Base-by-base conservation (phyloP, 2,113 vertebrate species). In the Macroglossus sobrinus region DNA sequence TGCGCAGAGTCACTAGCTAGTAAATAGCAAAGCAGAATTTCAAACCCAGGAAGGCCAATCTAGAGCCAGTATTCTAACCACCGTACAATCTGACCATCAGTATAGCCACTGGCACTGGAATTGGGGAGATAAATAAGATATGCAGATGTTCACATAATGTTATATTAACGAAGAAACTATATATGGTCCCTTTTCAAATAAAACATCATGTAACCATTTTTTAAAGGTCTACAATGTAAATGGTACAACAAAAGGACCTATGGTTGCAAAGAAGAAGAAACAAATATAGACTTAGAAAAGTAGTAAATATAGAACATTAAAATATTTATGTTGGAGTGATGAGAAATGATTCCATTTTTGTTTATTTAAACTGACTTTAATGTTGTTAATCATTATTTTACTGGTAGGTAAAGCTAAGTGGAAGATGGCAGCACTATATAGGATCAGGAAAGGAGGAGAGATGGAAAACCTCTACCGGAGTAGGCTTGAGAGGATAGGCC, bases 401-500 rank as follows among this genome's bases (percentile, higher is more conserved):
- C 26, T 12, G 72, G 33, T 3, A 66, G 14, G 40, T 6, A 40
- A 95, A 85, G 91, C 59, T 82, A 76, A 92, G 50, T 92, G 93
- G 91, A 64, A 79, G 94, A 45, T 94, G 43, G 84, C 91, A 97
- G 88, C 50, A 94, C 13, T 55, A 14, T 95, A 68, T 68, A 90
- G 95, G 82, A 75, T 94, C 71, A 92, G 87, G 84, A 93, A 74
- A 64, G 87, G 50, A 97, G 84, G 75, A 97, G 66, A 93, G 71
- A 47, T 0, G 0, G 88, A 69, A 72, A 35, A 66, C 89, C 59
- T 93, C 59, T 93, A 89, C 80, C 79, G 40, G 86, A 97, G 93
- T 89, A 96, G 91, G 43, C 96, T 57, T 92, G 89, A 92, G 94
- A 96, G 93, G 96, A 96, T 94, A 72, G 94, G 69, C 47, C 33